These are phyloP conservation scores for Chymomyza caudatula DNA, from an alignment of 2,888 invertebrate genomes.

Conservation along the genomic window DNA sequence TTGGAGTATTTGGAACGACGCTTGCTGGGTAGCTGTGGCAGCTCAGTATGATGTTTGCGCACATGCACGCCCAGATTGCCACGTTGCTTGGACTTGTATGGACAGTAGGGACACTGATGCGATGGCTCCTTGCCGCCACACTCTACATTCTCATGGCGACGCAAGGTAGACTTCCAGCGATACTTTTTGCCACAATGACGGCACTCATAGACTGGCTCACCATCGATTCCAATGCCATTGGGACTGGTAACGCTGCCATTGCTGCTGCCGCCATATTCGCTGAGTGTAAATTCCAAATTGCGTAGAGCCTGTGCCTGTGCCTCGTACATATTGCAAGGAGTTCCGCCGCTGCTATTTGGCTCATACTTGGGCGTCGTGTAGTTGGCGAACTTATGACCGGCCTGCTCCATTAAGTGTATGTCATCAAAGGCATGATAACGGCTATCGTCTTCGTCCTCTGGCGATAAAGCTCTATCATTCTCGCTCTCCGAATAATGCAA, in stretches of 20 bases:
- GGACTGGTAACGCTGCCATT: slow-evolving; percentile 77
- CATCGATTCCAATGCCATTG: slow-evolving; percentile 81
- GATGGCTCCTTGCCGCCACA: slow-evolving; percentile 89
- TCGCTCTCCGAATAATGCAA: slow-evolving; percentile 61
- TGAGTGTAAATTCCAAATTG: slow-evolving; percentile 73
- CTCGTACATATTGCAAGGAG: slow-evolving; percentile 43
- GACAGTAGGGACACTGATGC: slow-evolving; percentile 88
- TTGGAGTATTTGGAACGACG: slow-evolving; percentile 74
- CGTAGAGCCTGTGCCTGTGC: slow-evolving; percentile 74
- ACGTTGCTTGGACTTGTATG: slow-evolving; percentile 87
- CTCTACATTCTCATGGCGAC: slow-evolving; percentile 89
- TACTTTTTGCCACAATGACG: slow-evolving; percentile 90
- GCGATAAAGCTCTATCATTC: slow-evolving; percentile 60
- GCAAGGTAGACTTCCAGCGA: slow-evolving; percentile 90
- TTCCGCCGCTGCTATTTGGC: slow-evolving; percentile 27
- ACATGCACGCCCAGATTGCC: slow-evolving; percentile 89
- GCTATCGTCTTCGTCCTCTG: slow-evolving; percentile 75
- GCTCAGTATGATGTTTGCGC: slow-evolving; percentile 83
- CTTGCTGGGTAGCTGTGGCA: slow-evolving; percentile 75
- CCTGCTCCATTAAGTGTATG: slow-evolving; percentile 76
- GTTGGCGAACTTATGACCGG: slow-evolving; percentile 44
- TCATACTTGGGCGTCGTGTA: slow-evolving; percentile 40
- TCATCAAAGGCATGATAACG: slow-evolving; percentile 77
- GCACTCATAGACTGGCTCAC: slow-evolving; percentile 79
- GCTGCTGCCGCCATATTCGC: slow-evolving; percentile 68